phyloP scores from a whole-genome alignment of 2,113 vertebrate species.

The Martes martes region DNA sequence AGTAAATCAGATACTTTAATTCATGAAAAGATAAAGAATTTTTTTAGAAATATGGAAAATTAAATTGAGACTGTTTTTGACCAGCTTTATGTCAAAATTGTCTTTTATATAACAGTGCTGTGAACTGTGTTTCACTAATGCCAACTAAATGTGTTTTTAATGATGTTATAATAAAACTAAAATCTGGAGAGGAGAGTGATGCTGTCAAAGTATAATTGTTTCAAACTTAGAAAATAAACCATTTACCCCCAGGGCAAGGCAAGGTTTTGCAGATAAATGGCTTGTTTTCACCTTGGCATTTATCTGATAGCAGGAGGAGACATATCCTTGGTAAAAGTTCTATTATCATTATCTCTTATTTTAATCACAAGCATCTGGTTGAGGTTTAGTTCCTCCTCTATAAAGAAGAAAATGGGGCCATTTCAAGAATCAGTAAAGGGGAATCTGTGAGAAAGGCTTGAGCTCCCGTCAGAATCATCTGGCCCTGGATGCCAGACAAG shows the following conservation, averaged over 20 bases:
- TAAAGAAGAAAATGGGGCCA: constrained; percentile 36
- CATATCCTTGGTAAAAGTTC: constrained; percentile 39
- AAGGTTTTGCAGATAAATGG: constrained; percentile 40
- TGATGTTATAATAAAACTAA: constrained; percentile 64
- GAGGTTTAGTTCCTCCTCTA: constrained; percentile 10
- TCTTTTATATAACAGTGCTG: constrained; percentile 31
- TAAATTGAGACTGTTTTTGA: constrained; percentile 20
- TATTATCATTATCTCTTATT: constrained; percentile 43
- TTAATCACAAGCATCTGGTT: constrained; percentile 65
- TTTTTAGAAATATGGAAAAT: constrained; percentile 30
- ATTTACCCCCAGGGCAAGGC: neutral
- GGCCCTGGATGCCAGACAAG: neutral
- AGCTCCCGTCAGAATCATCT: neutral
- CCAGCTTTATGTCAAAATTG: constrained; percentile 22
- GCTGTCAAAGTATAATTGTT: constrained; percentile 58
- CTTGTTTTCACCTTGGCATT: constrained; percentile 50
- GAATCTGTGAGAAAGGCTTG: neutral
- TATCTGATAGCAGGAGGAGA: constrained; percentile 8
- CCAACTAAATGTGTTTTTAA: constrained; percentile 68
- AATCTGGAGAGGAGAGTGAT: constrained; percentile 55
- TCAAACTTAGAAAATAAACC: constrained; percentile 57
- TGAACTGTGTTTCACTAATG: constrained; percentile 53
- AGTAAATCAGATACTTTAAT: neutral
- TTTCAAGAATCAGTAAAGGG: constrained; percentile 36
- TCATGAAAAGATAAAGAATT: neutral